A percentile compares a stretch with the other conserved stretches of the same genome.
Evolutionary conservation across 2,797 vertebrate genomes (phyloP).

Genomic region (Anguilla anguilla): DNA sequence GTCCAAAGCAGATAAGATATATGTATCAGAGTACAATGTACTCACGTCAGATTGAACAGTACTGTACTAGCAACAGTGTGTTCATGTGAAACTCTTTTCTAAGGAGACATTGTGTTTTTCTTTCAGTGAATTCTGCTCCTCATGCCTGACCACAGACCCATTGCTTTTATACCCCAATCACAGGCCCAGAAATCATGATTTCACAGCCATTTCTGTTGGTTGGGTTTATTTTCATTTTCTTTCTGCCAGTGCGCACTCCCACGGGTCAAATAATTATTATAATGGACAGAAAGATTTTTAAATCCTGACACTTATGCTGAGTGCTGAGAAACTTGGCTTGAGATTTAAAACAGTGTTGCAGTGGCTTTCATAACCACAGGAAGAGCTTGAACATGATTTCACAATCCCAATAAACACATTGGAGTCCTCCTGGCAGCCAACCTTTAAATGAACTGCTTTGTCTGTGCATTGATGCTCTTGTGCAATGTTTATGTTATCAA

Average conservation of each 20-base stretch:
- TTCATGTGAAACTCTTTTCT: background rate
- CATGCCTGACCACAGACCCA: background rate
- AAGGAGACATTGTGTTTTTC: background rate
- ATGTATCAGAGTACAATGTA: background rate
- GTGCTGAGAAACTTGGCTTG: background rate
- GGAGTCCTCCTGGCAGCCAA: background rate
- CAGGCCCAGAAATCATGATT: background rate
- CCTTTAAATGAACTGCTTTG: background rate
- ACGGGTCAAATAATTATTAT: background rate
- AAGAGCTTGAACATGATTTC: background rate
- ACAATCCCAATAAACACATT: background rate
- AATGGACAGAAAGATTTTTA: background rate
- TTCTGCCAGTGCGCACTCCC: background rate
- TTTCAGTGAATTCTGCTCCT: background rate
- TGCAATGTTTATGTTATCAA: background rate
- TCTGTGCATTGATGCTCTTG: background rate
- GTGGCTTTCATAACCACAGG: background rate
- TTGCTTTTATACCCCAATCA: background rate
- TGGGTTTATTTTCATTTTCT: background rate
- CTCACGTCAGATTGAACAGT: background rate
- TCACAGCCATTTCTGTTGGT: background rate
- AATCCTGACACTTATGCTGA: constrained; percentile 6
- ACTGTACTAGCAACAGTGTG: background rate
- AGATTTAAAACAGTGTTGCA: background rate
- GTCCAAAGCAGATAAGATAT: background rate